Percentiles rank a stretch among this genome's conserved stretches.
phyloP scores from a whole-genome alignment of 2,797 vertebrate species.

The Luscinia luscinia region DNA sequence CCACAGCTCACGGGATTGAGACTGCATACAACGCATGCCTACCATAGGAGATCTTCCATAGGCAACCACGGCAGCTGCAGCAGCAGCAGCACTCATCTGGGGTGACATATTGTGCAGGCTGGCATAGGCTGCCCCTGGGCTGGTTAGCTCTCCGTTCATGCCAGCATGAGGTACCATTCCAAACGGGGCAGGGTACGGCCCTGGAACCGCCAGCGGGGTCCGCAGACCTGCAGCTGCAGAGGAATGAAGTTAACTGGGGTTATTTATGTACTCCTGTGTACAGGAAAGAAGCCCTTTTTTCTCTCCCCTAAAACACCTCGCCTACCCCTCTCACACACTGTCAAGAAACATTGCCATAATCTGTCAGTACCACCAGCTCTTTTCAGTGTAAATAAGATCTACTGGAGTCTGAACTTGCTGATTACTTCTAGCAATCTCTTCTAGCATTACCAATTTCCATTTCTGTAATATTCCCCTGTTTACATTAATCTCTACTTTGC shows the following conservation, averaged over 20 bases:
- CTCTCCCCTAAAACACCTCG: not conserved
- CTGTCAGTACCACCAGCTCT: not conserved
- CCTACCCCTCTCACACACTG: not conserved
- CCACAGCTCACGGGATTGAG: not conserved
- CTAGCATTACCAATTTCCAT: slow-evolving; percentile 17
- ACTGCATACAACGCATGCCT: slow-evolving; percentile 36
- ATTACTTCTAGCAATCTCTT: slow-evolving; percentile 16
- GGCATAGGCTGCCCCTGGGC: slow-evolving; percentile 89
- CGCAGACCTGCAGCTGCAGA: slow-evolving; percentile 87
- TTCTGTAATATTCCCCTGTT: slow-evolving; percentile 21
- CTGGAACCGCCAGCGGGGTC: slow-evolving; percentile 90
- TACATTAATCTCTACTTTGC: slow-evolving; percentile 45
- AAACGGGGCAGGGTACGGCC: slow-evolving; percentile 90
- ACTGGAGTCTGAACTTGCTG: slow-evolving; percentile 3
- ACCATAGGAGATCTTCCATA: slow-evolving; percentile 95
- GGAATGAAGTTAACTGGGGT: not conserved
- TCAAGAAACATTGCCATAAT: not conserved
- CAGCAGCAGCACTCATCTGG: slow-evolving; percentile 92
- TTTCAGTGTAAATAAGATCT: slow-evolving; percentile 23
- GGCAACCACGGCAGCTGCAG: slow-evolving; percentile 88
- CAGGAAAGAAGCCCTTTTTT: not conserved
- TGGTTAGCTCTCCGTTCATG: slow-evolving; percentile 92
- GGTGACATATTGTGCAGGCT: slow-evolving; percentile 95
- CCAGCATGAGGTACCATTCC: slow-evolving; percentile 91
- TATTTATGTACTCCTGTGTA: not conserved